Base-by-base conservation (phyloP, 2,113 vertebrate genomes). In the Paralichthys olivaceus region DNA sequence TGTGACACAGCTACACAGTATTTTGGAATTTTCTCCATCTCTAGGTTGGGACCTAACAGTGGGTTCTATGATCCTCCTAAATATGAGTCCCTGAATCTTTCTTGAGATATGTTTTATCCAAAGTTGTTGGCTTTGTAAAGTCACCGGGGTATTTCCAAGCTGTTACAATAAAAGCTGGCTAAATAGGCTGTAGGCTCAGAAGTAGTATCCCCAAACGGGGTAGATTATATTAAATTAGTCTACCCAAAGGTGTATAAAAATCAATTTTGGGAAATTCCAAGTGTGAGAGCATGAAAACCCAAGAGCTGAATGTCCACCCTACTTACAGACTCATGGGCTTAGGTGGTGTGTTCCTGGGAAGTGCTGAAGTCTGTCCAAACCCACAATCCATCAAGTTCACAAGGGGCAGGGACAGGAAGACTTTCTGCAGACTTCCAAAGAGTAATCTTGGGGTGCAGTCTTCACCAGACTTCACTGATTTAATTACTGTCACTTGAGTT, bases 191-290 rank as follows among this genome's bases (percentile, higher is more conserved):
- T 20, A 61, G 26, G 28, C 29, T 58, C 63, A 73, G 71, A 66
- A 17, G 62, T 62, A 12, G 51, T 28, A 81, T 81, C 43, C 62
- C 63, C 57, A 61, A 58, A 69, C 1, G 13, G 40, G 23, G 23
- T 22, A 53, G 71, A 69, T 81, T 76, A 62, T 62, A 54, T 72
- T 55, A 70, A 77, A 88, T 77, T 70, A 79, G 26, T 26, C 26
- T 40, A 59, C 32, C 68, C 64, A 79, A 5, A 51, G 22, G 72
- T 19, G 26, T 32, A 70, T 61, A 66, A 28, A 70, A 84, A 81
- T 63, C 7, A 51, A 69, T 69, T 77, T 64, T n/a, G 4, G 22
- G 17, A 67, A 86, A 77, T 66, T 61, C 58, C 51, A 74, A 60
- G 20, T 76, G 25, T 68, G 51, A 63, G 34, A 37, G 13, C 64